Evolutionary conservation across 2,888 invertebrate species (phyloP), one percentile per base, ranked within the genome.

Genomic region (Labia minor): DNA sequence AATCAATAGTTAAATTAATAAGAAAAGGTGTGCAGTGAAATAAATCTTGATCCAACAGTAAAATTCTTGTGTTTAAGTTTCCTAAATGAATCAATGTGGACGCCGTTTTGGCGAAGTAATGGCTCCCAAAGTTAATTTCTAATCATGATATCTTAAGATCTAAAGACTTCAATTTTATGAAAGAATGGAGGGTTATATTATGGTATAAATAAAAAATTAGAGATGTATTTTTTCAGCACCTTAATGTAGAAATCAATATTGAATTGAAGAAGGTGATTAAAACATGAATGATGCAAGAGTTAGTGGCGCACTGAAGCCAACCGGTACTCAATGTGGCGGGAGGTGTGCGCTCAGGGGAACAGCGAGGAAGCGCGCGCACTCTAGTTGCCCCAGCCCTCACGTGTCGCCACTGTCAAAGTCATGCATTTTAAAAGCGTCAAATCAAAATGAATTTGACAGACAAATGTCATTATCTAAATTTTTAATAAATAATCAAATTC

Each of bases 291-390:
- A 49, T 49, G 49, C 49, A 49, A 49, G 49, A 49, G 49, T 49
- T 49, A 14, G 49, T 49, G 49, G 49, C 49, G 49, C 49, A 49
- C 49, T 49, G 49, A 49, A 49, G 49, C 49, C 49, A 49, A 49
- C 49, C 49, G 49, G 49, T 49, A 49, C 14, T 3, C 3, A 49
- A 49, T 49, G 49, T 49, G 49, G 49, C 49, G 49, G 49, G 49
- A 49, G 49, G 49, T n/a, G 49, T 49, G 49, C n/a, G 49, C 14
- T 26, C 26, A 26, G 26, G 26, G 26, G 4, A 26, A 26, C 26
- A 49, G 49, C 49, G 14, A 49, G 16, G 49, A n/a, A 16, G 16
- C 49, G 49, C 49, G 49, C 49, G 49, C 49, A 49, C 8, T 8
- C 14, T 26, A 26, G 26, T 26, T 26, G 26, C 3, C 26, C 3